phyloP scores from a whole-genome alignment of 2,888 invertebrate genomes.

The Spisula subtruncata region DNA sequence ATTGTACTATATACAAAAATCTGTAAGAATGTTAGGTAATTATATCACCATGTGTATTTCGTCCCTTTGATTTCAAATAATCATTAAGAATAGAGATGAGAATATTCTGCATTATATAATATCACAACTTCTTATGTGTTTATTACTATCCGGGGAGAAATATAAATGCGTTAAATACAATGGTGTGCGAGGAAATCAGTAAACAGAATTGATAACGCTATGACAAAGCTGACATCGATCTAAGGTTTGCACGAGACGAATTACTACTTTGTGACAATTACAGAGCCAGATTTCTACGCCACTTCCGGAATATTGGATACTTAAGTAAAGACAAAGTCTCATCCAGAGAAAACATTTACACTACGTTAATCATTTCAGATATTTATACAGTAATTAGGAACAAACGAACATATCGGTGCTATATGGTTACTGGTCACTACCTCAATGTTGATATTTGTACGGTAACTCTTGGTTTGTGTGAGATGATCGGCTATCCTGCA shows the following conservation, averaged over 20 bases:
- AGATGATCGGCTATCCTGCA: too few species aligned
- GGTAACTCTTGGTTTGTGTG: background rate
- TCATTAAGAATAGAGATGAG: background rate
- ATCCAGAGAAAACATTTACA: background rate
- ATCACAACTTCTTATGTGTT: background rate
- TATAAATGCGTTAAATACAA: too few species aligned
- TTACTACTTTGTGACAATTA: background rate
- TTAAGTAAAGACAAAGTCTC: background rate
- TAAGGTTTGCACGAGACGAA: background rate
- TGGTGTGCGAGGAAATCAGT: background rate
- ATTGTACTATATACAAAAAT: background rate
- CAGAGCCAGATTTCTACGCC: background rate
- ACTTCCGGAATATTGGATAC: background rate
- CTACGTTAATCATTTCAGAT: background rate
- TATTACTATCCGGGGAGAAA: background rate
- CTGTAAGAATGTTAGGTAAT: background rate
- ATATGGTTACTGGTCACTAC: background rate
- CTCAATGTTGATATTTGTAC: background rate
- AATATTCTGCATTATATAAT: background rate
- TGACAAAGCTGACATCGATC: background rate
- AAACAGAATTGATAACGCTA: background rate
- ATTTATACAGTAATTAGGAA: background rate
- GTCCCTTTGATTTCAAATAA: background rate
- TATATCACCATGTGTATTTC: background rate
- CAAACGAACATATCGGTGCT: background rate